phyloP scores from a whole-genome alignment of 1,140 invertebrate species.

The Lordiphosa mommai region DNA sequence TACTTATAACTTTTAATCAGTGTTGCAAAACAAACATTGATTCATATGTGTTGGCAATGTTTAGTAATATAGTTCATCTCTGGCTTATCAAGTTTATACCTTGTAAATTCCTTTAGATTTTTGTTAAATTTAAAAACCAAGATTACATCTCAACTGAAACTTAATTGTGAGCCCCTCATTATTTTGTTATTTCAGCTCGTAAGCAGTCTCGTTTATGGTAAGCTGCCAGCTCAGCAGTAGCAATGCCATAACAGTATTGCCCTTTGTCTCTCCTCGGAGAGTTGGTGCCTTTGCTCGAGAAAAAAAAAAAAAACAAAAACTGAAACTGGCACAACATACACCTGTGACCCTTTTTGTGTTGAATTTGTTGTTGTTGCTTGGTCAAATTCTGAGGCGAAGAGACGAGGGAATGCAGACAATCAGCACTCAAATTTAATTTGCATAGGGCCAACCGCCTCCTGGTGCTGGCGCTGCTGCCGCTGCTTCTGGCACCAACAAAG shows the following conservation, averaged over 20 bases:
- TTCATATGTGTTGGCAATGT: too few species aligned
- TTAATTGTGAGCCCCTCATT: slow-evolving; percentile 20
- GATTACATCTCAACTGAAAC: slow-evolving; percentile 15
- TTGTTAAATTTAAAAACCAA: slow-evolving; percentile 1
- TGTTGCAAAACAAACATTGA: too few species aligned
- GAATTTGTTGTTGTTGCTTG: slow-evolving; percentile 1
- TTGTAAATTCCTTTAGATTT: not conserved
- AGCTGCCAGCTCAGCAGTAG: slow-evolving; percentile 6
- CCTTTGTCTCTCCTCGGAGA: not conserved
- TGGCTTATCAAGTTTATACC: not conserved
- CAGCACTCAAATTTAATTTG: slow-evolving; percentile 75
- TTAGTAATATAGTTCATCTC: too few species aligned
- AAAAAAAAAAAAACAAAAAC: slow-evolving; percentile 29
- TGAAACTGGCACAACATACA: slow-evolving; percentile 66
- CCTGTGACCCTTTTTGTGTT: slow-evolving; percentile 59
- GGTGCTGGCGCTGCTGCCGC: slow-evolving; percentile 8
- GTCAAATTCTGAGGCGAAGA: not conserved
- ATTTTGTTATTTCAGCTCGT: slow-evolving; percentile 14
- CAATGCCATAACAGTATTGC: not conserved
- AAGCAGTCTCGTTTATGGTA: not conserved
- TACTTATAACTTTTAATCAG: too few species aligned
- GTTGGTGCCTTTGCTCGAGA: too few species aligned
- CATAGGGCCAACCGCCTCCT: slow-evolving; percentile 24
- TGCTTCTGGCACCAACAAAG: slow-evolving; percentile 1
- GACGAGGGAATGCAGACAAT: slow-evolving; percentile 43